Evolutionary conservation across 1,140 invertebrate genomes (phyloP), one percentile per base, ranked within the genome.

Genomic region (Rhagoletis pomonella): DNA sequence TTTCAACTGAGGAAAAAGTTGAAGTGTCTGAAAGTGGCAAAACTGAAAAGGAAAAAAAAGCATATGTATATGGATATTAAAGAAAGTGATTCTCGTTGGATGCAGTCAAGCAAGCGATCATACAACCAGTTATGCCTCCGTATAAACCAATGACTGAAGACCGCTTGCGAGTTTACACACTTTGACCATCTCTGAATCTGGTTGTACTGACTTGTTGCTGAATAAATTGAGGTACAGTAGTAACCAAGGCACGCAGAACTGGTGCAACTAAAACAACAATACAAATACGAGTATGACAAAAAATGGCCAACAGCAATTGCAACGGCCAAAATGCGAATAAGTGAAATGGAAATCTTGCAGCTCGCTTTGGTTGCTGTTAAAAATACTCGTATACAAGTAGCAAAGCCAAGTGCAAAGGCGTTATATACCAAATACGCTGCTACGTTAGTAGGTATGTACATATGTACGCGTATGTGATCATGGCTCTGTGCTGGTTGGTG

Each of bases 271-370:
- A 39, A 44, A n/a, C 67, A 17, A 47, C 50, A 10, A 55, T 29
- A 55, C 50, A 55, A 29, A 55, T 7, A 62, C 19, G 55, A 81
- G 55, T 50, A 81, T 10, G 67, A 81, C 44, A 14, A 50, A 55
- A 55, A 55, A 4, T 12, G 47, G 14, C 42, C 69, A 73, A 14
- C 64, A 39, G 19, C 64, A 67, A 67, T 7, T 55, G 19, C 29
- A 29, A 29, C 29, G 29, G 29, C 29, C 29, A 29, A 29, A 29
- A 29, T 29, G 29, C 29, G 29, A 29, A 29, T 5, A 4, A 10
- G 73, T 81, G 50, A 55, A 81, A 81, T 55, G 73, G 29, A 81
- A 81, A 81, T 81, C 73, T 81, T n/a, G 12, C 69, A 50, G 42
- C 6, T 19, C 3, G 19, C 4, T 44, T 17, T 29, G 19, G 73